Base-by-base conservation (phyloP, 2,888 invertebrate species). In the Cryptocephalus primarius region DNA sequence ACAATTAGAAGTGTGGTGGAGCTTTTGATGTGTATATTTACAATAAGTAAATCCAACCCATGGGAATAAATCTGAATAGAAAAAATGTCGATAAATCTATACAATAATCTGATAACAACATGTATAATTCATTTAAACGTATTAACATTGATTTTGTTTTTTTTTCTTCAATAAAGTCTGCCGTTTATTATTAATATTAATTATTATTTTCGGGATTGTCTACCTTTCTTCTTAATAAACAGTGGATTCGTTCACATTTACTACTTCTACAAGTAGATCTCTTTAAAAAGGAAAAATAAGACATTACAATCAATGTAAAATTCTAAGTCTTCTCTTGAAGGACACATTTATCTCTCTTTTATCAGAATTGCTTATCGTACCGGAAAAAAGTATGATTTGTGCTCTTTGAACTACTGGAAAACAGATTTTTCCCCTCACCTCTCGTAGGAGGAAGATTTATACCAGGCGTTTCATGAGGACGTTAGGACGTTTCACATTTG, bases 191-290 rank as follows among this genome's bases (percentile, higher is more conserved):
- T 22, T 22, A 22, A 22, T 22, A 22, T 22, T 22, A 22, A 22
- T 45, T 48, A 45, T 54, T 46, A 56, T 53, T 57, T 55, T 49
- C 44, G 54, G 59, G 62, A 61, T 62, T 62, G 62, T 62, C 61
- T 62, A 61, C 60, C 47, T 54, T 51, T 45, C 47, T 22, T 22
- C 22, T 22, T 22, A 22, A 22, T 22, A 22, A 22, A 22, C 22
- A 22, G 22, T 22, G 22, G 22, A 22, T 22, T 22, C 22, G 22
- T 22, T 22, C 22, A 22, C 22, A 22, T 22, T 22, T 22, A 22
- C 22, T 22, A 22, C 22, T 22, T 22, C 22, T 22, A 22, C 2
- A 22, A 22, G 13, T 12, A 40, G 40, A 33, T 45, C 41, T 33
- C 39, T 43, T 46, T 46, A 50, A 55, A 54, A 53, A 52, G 55